phyloP scores from a whole-genome alignment of 2,888 invertebrate species.

The Drosophila diplacantha region DNA sequence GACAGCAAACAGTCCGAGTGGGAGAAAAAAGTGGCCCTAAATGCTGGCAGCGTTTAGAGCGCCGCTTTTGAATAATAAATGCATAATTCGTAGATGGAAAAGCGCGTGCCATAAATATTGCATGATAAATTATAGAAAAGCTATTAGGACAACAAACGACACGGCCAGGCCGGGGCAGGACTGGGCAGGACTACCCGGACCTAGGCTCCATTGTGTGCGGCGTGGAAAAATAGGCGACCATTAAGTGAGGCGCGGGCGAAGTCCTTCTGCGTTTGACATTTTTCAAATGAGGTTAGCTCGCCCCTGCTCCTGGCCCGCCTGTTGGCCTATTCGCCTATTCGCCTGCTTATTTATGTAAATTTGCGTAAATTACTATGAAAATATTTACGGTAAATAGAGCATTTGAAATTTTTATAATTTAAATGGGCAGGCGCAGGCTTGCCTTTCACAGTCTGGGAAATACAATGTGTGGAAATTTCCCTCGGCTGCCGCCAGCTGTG shows the following conservation, averaged over 20 bases:
- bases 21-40: conserved; percentile 45
- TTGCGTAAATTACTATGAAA: conserved; percentile 64
- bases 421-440: conserved; percentile 36
- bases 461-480: conserved; percentile 21
- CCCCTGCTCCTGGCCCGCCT: conserved; percentile 9
- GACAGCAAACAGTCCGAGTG: conserved; percentile 35
- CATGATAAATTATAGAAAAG: conserved; percentile 72
- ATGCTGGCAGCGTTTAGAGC: conserved; percentile 60
- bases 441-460: conserved; percentile 12
- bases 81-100: conserved; percentile 68
- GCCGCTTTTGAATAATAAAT: conserved; percentile 65
- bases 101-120: conserved; percentile 69
- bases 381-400: conserved; percentile 68
- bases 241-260: conserved; percentile 26
- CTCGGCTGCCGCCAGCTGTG: conserved; percentile 50
- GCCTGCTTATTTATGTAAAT: conserved; percentile 68
- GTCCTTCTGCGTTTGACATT: conserved; percentile 67
- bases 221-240: conserved; percentile 36
- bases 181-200: conserved; percentile 10
- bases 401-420: conserved; percentile 62
- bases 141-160: conserved; percentile 69
- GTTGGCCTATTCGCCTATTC: neutral
- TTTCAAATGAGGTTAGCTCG: conserved; percentile 66
- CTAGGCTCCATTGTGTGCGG: conserved; percentile 39
- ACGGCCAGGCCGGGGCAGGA: conserved; percentile 15